Evolutionary conservation across 1,140 invertebrate species (phyloP), one percentile per base, ranked within the genome.

Genomic region (Hylaeus anthracinus): DNA sequence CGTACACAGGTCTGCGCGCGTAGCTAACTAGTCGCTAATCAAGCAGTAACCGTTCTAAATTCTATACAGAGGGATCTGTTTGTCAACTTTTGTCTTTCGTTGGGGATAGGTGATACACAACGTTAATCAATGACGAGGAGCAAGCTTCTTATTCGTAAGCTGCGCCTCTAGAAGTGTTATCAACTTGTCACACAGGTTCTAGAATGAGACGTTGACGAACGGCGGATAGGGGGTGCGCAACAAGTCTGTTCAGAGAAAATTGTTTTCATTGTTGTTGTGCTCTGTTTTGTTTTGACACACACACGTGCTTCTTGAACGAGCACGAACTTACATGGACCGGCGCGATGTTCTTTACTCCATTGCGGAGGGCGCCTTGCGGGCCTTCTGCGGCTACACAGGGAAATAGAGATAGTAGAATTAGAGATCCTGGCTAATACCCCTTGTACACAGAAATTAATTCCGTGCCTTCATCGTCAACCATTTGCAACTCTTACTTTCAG

Each of bases 291-390:
- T 72, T 56, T 45, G 60, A 64, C 66, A 86, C 85, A 83, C 79
- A 85, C 58, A 86, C 83, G 84, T 81, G 84, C 55, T 81, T 55
- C 51, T 55, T 74, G 82, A 73, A 87, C 86, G 86, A 88, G 89
- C 89, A 90, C 89, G 88, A 86, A 94, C 93, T 94, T 94, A 94
- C 92, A 93, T 93, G 92, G 89, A 93, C 92, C 92, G 91, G 90
- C 92, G 91, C 87, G 89, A 78, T 86, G 89, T 92, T 84, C 53
- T 87, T 82, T 93, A 93, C 90, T 93, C 92, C 91, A 91, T 79
- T 87, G 87, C 88, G 86, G 91, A 91, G 76, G 91, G 88, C 83
- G 83, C 89, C 89, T 93, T 91, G 91, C 91, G 92, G 90, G 86
- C 90, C 91, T 94, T 94, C 90, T 92, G 87, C 83, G 92, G 91